Percentiles rank a stretch among this genome's conserved stretches.
phyloP scores from a whole-genome alignment of 1,140 invertebrate species.

The Aphis gossypii region DNA sequence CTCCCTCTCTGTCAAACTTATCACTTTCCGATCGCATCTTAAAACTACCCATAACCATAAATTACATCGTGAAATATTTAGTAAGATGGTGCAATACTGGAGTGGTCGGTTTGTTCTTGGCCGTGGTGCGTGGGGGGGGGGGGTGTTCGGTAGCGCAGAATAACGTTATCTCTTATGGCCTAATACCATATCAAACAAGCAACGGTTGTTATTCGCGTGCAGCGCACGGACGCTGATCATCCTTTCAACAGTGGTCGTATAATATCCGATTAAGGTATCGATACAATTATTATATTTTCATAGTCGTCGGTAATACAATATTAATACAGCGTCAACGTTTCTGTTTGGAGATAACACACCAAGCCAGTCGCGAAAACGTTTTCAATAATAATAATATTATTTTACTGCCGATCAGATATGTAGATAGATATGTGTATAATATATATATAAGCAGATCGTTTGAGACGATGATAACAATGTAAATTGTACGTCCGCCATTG shows the following conservation, averaged over 20 bases:
- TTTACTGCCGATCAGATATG: not conserved
- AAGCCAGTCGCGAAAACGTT: not conserved
- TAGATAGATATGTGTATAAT: not conserved
- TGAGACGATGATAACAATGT: not conserved
- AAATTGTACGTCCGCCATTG: not conserved
- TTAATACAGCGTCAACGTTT: not conserved
- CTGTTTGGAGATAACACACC: not conserved
- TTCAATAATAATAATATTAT: not conserved
- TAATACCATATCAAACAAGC: conserved; percentile 18
- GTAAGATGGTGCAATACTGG: not conserved
- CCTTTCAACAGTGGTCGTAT: not conserved
- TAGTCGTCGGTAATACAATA: not conserved
- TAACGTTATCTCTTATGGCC: conserved; percentile 52
- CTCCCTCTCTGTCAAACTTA: conserved; percentile 39
- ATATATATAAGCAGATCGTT: not conserved
- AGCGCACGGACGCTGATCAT: not conserved
- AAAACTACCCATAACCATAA: conserved; percentile 40
- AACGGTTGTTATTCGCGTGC: not conserved
- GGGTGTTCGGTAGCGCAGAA: not conserved
- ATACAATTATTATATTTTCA: conserved; percentile 39
- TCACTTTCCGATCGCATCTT: conserved; percentile 56
- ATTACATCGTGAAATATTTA: conserved; percentile 52
- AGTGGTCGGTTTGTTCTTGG: not conserved
- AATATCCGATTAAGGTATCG: not conserved
- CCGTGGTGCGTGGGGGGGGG: not conserved